phyloP scores from a whole-genome alignment of 2,888 invertebrate genomes.

The Diplolepis rosae region DNA sequence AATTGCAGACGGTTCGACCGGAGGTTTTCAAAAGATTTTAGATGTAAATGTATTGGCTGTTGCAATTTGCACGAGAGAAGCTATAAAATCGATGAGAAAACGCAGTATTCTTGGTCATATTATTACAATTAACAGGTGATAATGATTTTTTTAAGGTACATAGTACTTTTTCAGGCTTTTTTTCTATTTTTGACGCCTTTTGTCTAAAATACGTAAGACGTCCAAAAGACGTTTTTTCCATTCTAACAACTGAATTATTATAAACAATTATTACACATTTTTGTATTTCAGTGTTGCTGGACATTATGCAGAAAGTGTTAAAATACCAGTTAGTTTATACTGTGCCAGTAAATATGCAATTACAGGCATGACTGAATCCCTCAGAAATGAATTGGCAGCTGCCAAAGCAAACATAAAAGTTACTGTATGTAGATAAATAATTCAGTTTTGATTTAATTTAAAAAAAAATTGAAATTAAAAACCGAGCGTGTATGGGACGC shows the following conservation, averaged over 20 bases:
- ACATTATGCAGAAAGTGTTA: constrained; percentile 58
- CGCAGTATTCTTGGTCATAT: constrained; percentile 77
- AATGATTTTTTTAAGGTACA: background rate
- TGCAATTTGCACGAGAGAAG: constrained; percentile 77
- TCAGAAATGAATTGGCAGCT: constrained; percentile 74
- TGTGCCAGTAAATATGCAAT: constrained; percentile 76
- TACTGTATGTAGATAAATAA: constrained; percentile 62
- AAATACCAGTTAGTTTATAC: constrained; percentile 69
- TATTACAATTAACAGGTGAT: constrained; percentile 78
- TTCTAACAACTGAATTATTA: background rate
- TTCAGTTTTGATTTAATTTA: too few relatives aligned
- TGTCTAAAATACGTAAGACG: too few relatives aligned
- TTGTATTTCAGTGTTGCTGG: constrained; percentile 59
- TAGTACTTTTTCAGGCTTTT: too few relatives aligned
- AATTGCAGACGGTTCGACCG: constrained; percentile 59
- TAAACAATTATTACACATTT: constrained; percentile 1
- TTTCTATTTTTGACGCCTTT: too few relatives aligned
- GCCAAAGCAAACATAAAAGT: constrained; percentile 70
- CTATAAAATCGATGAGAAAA: constrained; percentile 76
- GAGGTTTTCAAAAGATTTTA: constrained; percentile 70
- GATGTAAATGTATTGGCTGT: constrained; percentile 78
- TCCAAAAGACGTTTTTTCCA: too few relatives aligned
- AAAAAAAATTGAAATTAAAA: too few relatives aligned
- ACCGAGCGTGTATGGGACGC: too few relatives aligned
- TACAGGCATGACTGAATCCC: constrained; percentile 73